Evolutionary conservation across 2,113 vertebrate genomes (phyloP), one percentile per base, ranked within the genome.

Genomic region (Nerophis ophidion): DNA sequence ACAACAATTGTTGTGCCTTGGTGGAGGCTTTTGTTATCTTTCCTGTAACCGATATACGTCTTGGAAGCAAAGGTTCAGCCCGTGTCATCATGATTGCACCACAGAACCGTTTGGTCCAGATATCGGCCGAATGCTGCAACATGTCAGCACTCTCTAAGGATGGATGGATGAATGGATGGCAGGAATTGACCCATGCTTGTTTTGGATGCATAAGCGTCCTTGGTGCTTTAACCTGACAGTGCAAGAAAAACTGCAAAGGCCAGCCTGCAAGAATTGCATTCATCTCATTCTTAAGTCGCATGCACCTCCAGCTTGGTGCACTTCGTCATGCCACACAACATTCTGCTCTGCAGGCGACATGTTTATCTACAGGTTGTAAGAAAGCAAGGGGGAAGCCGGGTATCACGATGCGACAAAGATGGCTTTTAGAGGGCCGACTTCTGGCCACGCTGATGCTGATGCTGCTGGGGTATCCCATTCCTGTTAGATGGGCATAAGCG

Each of bases 381-480:
- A 63, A 26, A 53, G 15, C 57, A 57, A 75, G 75, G 62, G 58
- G 58, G 64, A 66, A 36, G 16, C 33, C 10, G 42, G 38, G 46
- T 38, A 61, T 55, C 35, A 38, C 10, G 42, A 33, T 45, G 56
- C 70, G 26, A 56, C 69, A 71, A 60, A 60, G 52, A 40, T 10
- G 16, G 71, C 62, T 81, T 79, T 81, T 84, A 87, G 70, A 68
- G 76, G 64, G 71, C 40, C 47, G 76, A 72, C 57, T 58, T 57
- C 63, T 34, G 33, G 71, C 48, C 55, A 48, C 54, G 77, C 54
- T 62, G 75, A 70, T 77, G 69, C 69, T 54, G 66, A 63, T 0
- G 63, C 62, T 63, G 50, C 38, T 42, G 40, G 81, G 85, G 84
- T 82, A 86, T 80, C 65, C 74, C 70, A 75, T 87, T 83, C 76